Conservation (phyloP, 2,888 invertebrate species). For the Drosophila mimetica region DNA sequence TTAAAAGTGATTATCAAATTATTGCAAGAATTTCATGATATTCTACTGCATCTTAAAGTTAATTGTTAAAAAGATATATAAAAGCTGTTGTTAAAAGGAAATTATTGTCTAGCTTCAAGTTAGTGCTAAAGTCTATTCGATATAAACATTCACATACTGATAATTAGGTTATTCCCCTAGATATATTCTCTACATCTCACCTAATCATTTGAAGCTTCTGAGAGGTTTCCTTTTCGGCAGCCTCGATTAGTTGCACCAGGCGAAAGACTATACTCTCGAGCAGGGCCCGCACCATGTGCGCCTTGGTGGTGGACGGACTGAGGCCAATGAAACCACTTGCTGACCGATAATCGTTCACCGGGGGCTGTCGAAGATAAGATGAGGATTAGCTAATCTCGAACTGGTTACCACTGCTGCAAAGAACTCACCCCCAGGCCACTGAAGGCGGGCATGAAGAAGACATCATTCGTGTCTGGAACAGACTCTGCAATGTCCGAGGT, state of each 20-base stretch:
- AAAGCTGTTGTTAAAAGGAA: no score
- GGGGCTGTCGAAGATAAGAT: constrained; percentile 88
- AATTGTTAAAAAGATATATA: no score
- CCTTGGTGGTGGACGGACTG: constrained; percentile 89
- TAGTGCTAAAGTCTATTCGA: no score
- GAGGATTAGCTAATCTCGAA: background rate
- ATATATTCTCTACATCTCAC: no score
- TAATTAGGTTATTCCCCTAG: no score
- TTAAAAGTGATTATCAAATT: no score
- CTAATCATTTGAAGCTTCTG: constrained; percentile 87
- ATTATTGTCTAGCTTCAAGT: no score
- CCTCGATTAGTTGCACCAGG: constrained; percentile 90
- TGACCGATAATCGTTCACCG: constrained; percentile 93
- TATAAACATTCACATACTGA: no score
- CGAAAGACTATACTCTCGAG: constrained; percentile 94
- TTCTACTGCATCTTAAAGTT: no score
- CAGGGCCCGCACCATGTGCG: constrained; percentile 92
- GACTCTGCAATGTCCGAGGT: constrained; percentile 88
- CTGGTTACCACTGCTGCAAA: background rate
- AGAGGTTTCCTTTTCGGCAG: constrained; percentile 89
- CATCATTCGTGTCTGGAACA: constrained; percentile 89
- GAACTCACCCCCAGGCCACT: constrained; percentile 91
- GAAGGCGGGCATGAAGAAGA: constrained; percentile 95
- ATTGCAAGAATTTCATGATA: no score
- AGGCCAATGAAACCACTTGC: constrained; percentile 91